Evolutionary conservation across 92 coral and sea anemone species (phyloP).

Genomic region (Porites divaricata): DNA sequence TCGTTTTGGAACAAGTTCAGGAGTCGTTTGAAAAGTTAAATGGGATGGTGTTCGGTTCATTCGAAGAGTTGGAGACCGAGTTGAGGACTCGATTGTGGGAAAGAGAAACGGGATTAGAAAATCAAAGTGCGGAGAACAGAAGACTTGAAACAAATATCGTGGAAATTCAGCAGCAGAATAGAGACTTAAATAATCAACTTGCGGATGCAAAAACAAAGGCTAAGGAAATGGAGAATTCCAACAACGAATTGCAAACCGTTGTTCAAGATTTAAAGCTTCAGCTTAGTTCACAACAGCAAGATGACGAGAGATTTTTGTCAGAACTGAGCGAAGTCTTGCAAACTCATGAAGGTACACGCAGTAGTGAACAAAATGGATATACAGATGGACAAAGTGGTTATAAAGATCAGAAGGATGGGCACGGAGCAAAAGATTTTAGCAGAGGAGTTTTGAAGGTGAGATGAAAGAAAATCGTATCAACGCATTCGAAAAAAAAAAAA

Average conservation of each 20-base stretch:
- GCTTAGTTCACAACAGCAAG: constrained; percentile 7
- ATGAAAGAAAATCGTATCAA: neutral
- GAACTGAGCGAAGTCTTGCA: constrained; percentile 5
- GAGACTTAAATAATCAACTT: constrained; percentile 59
- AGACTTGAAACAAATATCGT: constrained; percentile 72
- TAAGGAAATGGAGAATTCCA: constrained; percentile 24
- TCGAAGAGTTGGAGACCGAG: constrained; percentile 90
- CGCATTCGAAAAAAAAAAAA: neutral
- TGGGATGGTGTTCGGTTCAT: constrained; percentile 95
- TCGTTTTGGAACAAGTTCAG: constrained; percentile 82
- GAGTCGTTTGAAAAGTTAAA: constrained; percentile 93
- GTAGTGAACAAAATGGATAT: constrained; percentile 28
- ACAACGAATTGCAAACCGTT: neutral
- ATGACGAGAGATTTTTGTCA: neutral
- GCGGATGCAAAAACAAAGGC: constrained; percentile 40
- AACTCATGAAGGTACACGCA: neutral
- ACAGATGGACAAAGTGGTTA: too few relatives aligned
- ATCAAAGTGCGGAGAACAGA: constrained; percentile 81
- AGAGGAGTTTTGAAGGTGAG: constrained; percentile 40
- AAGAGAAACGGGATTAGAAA: constrained; percentile 88
- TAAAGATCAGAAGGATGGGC: too few relatives aligned
- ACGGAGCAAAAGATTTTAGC: constrained; percentile 35
- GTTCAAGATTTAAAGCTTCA: constrained; percentile 13
- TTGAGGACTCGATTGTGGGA: constrained; percentile 82
- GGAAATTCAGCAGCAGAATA: constrained; percentile 72